Evolutionary conservation across 2,797 vertebrate species (phyloP), one percentile per base, ranked within the genome.

Genomic region (Enteromius paludinosus): DNA sequence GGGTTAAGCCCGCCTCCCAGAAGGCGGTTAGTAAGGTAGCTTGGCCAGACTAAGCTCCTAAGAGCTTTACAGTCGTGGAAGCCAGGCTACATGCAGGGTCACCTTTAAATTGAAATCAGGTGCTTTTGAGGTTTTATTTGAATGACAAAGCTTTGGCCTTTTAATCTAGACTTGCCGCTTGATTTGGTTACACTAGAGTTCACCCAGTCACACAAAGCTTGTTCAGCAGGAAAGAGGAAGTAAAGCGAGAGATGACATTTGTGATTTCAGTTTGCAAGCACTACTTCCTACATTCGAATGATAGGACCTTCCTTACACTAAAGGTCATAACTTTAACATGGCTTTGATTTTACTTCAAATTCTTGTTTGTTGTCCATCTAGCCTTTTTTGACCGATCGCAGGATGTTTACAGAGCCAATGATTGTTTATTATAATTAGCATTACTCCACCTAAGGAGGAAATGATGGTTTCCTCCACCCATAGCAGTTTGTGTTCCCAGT

Each of bases 391-490:
- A 38, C 43, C 59, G 12, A 78, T 28, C 8, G 9, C 28, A 28
- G 73, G 82, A 70, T 81, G 78, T 75, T 74, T 69, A 65, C 73
- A 49, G 33, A 78, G 52, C 49, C 49, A 69, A 41, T 66, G 49
- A 25, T 65, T 89, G 85, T 87, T 89, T 88, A 87, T 77, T 56
- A 71, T 47, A 70, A 61, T 83, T 68, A 71, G 76, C 81, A 81
- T 82, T 74, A 74, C 78, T 77, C 52, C 28, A 76, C 76, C 75
- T 79, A 20, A 23, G 73, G 78, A 87, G 88, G 88, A 89, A 87
- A 89, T 89, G 79, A 83, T 49, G 59, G 83, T 83, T 76, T 49
- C 59, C 81, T 84, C 85, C 81, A 80, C 86, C 83, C 84, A 85
- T 80, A 68, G 61, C 81, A 41, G 81, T 71, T 18, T 73, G 49